Conservation (phyloP, 2,888 invertebrate species). For the Atethmia centrago region DNA sequence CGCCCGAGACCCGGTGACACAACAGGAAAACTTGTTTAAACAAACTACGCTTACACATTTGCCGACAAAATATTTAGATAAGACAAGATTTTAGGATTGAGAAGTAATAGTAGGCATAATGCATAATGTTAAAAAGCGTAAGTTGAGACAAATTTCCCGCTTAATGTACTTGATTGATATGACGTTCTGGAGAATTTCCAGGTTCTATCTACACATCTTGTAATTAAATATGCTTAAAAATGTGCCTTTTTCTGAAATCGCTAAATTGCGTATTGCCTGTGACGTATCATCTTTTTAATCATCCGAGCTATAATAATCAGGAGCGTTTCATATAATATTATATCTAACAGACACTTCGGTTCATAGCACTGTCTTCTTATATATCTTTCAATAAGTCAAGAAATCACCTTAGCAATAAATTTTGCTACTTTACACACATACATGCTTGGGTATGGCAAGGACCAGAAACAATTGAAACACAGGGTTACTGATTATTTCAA, state of each 20-base stretch:
- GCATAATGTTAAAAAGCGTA: background rate
- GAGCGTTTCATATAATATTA: background rate
- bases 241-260: background rate
- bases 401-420: background rate
- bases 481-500: background rate
- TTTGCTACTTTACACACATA: background rate
- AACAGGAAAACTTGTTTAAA: conserved; percentile 63
- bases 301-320: background rate
- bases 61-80: background rate
- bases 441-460: background rate
- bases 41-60: conserved; percentile 30
- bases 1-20: conserved; percentile 68
- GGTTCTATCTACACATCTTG: background rate
- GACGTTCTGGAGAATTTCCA: background rate
- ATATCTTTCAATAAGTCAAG: background rate
- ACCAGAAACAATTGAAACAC: background rate
- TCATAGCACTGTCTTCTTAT: background rate
- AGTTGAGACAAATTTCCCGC: background rate
- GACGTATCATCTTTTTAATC: background rate
- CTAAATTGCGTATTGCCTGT: background rate
- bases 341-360: background rate
- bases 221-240: conserved; percentile 3
- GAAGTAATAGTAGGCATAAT: background rate
- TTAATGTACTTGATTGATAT: background rate
- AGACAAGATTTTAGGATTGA: background rate